phyloP scores from a whole-genome alignment of 2,888 invertebrate species.

The Leptopilina syphax region DNA sequence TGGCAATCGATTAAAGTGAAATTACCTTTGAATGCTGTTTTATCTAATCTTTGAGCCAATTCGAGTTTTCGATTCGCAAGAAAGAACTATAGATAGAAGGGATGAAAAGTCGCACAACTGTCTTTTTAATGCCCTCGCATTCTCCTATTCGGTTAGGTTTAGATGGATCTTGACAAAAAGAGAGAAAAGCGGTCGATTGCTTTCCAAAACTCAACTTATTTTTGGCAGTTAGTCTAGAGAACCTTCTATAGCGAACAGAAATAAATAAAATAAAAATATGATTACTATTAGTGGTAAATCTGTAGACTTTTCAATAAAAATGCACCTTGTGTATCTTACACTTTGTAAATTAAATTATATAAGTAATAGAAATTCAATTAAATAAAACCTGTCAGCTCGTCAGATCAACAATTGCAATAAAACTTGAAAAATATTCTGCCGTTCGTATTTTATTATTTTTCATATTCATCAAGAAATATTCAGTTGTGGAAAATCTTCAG shows the following conservation, averaged over 20 bases:
- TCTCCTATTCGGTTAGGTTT: constrained; percentile 52
- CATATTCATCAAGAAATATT: too few species aligned
- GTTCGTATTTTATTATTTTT: too few species aligned
- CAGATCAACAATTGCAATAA: too few species aligned
- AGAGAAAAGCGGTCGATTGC: constrained; percentile 50
- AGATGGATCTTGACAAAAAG: constrained; percentile 63
- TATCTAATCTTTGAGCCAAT: constrained; percentile 36
- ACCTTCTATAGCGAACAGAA: constrained; percentile 45
- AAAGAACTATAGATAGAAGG: neutral
- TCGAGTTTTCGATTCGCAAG: constrained; percentile 28
- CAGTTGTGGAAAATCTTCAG: too few species aligned
- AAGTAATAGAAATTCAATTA: too few species aligned
- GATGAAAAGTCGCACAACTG: constrained; percentile 49
- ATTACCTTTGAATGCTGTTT: constrained; percentile 35
- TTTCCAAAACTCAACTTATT: constrained; percentile 64
- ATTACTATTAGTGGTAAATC: neutral
- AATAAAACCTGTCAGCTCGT: too few species aligned
- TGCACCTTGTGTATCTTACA: too few species aligned
- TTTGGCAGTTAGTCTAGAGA: constrained; percentile 52
- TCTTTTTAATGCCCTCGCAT: constrained; percentile 43
- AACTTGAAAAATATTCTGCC: too few species aligned
- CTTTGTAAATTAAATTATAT: too few species aligned
- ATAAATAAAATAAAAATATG: constrained; percentile 43
- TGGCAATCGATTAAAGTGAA: constrained; percentile 23
- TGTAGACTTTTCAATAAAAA: too few species aligned